phyloP scores from a whole-genome alignment of 2,797 vertebrate species.

The Phrynocephalus forsythii region DNA sequence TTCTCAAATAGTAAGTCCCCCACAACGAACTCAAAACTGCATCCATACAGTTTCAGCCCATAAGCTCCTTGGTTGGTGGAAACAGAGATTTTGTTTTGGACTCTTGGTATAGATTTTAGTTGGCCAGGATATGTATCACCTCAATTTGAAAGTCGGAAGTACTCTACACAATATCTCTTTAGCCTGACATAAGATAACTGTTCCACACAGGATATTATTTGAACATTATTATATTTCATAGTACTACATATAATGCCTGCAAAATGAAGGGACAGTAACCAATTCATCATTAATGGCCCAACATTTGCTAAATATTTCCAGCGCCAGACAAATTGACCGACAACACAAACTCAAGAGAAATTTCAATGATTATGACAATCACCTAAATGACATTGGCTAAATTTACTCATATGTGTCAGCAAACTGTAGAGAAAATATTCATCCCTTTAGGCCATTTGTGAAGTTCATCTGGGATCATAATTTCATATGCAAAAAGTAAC shows the following conservation, averaged over 20 bases:
- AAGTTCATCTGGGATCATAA: neutral
- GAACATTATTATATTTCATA: slow-evolving; percentile 23
- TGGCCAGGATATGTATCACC: too few species aligned
- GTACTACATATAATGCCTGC: slow-evolving; percentile 24
- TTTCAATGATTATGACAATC: neutral
- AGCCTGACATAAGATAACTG: neutral
- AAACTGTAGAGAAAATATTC: neutral
- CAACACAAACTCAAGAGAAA: neutral
- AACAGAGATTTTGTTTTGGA: too few species aligned
- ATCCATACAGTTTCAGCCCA: too few species aligned
- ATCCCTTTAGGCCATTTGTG: neutral
- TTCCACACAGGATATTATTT: too few species aligned
- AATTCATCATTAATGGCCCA: neutral
- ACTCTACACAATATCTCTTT: neutral
- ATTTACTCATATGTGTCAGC: neutral
- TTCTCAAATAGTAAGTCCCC: too few species aligned
- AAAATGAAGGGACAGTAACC: slow-evolving; percentile 37
- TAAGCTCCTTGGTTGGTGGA: too few species aligned
- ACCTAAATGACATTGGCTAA: neutral
- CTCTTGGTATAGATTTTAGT: too few species aligned
- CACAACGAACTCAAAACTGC: too few species aligned
- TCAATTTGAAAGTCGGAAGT: neutral
- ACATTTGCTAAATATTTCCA: neutral
- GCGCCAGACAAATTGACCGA: neutral
- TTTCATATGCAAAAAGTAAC: slow-evolving; percentile 1